Percentiles rank a stretch among this genome's conserved stretches.
These are phyloP conservation scores for Nannoperca australis DNA, from an alignment of 2,797 vertebrate genomes.

Conservation along the genomic window DNA sequence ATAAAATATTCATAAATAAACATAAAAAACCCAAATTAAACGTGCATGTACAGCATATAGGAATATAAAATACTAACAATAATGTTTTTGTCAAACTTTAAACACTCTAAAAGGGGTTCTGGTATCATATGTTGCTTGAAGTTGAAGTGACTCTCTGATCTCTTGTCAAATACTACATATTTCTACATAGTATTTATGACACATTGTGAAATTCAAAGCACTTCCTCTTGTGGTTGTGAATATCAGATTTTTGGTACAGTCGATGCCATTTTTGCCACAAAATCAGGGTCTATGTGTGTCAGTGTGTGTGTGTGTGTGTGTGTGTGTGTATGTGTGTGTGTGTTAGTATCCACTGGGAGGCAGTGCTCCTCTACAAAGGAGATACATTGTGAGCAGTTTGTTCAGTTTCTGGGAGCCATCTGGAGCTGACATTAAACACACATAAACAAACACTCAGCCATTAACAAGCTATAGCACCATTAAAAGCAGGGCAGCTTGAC, in stretches of 20 bases:
- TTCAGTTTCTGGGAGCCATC: conserved; percentile 65
- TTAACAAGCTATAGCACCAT: conserved; percentile 52
- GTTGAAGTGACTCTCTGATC: neutral
- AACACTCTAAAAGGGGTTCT: neutral
- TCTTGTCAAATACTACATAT: neutral
- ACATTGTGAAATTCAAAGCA: neutral
- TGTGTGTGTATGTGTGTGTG: conserved; percentile 12
- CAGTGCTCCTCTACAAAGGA: conserved; percentile 59
- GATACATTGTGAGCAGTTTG: conserved; percentile 50
- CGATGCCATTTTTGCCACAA: neutral
- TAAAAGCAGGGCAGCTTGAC: conserved; percentile 32
- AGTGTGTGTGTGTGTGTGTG: conserved; percentile 1
- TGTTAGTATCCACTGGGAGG: conserved; percentile 60
- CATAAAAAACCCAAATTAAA: neutral
- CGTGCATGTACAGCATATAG: neutral
- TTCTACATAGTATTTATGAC: neutral
- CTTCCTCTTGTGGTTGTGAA: neutral
- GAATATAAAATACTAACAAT: neutral
- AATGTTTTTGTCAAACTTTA: neutral
- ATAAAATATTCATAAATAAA: neutral
- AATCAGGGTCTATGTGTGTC: neutral
- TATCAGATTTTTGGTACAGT: neutral
- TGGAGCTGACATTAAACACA: conserved; percentile 73
- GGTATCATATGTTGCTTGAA: neutral
- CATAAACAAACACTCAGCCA: conserved; percentile 56